phyloP scores from a whole-genome alignment of 1,140 invertebrate genomes.

The Aporrectodea caliginosa region DNA sequence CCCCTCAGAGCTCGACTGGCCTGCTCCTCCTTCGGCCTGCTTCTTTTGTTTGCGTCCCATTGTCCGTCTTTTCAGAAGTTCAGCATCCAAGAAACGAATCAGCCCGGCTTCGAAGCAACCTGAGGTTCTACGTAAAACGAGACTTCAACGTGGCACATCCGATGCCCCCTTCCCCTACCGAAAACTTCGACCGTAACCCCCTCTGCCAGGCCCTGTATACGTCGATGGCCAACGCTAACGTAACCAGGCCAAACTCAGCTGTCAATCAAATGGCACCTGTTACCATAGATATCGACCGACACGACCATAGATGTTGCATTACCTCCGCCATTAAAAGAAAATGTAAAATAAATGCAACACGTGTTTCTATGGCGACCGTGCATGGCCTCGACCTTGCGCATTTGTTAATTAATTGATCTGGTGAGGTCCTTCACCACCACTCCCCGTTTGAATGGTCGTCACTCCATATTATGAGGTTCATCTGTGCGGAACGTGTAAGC shows the following conservation, averaged over 20 bases:
- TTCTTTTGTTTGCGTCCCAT: background rate
- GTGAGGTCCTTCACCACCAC: no score
- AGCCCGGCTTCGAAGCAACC: background rate
- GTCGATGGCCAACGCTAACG: background rate
- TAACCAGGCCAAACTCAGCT: background rate
- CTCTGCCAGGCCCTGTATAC: background rate
- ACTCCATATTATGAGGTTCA: no score
- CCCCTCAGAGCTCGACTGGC: background rate
- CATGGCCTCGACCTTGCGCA: background rate
- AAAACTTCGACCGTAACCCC: no score
- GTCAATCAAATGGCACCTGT: background rate
- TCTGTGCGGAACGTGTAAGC: no score
- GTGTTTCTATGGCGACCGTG: background rate
- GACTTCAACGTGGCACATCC: conserved; percentile 1
- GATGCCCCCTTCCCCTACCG: no score
- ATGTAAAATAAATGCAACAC: no score
- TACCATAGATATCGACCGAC: background rate
- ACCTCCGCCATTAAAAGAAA: no score
- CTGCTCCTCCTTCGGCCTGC: background rate
- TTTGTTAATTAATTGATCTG: background rate
- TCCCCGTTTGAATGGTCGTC: no score
- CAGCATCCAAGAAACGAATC: background rate
- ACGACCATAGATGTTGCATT: no score
- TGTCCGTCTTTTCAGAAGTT: background rate
- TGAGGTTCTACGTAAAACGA: background rate